Percentiles rank a stretch among this genome's conserved stretches.
Conservation (phyloP, 2,888 invertebrate species). For the Apotomis capreana region DNA sequence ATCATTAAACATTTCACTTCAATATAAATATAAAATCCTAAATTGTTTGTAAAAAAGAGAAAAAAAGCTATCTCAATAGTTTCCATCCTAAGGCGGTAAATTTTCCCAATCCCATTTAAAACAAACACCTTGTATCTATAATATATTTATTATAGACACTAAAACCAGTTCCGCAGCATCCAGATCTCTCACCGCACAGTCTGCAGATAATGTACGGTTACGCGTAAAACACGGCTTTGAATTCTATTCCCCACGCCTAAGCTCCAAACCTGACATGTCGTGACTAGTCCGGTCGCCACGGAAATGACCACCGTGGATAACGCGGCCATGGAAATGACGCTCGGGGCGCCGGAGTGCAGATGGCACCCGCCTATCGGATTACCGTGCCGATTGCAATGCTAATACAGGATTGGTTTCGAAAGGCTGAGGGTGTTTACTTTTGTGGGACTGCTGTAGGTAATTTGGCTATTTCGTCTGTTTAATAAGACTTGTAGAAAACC, state of each 20-base stretch:
- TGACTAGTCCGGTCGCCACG: neutral
- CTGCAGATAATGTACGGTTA: conserved; percentile 19
- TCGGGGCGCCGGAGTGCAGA: conserved; percentile 16
- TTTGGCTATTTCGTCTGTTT: no score
- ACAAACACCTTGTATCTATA: conserved; percentile 1
- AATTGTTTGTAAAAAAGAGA: no score
- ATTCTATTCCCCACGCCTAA: neutral
- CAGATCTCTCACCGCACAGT: conserved; percentile 6
- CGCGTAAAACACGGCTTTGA: neutral
- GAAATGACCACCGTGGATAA: conserved; percentile 21
- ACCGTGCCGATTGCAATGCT: conserved; percentile 22
- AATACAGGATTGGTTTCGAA: conserved; percentile 4
- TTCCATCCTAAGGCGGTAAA: no score
- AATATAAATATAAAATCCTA: no score
- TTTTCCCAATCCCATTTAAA: no score
- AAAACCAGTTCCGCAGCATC: conserved; percentile 14
- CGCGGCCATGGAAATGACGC: conserved; percentile 25
- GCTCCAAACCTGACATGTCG: neutral
- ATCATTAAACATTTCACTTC: no score
- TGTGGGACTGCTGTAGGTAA: neutral
- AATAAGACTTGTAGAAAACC: no score
- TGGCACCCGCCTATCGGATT: conserved; percentile 20
- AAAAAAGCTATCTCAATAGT: no score
- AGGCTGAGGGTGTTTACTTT: neutral
- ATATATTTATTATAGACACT: conserved; percentile 20